Evolutionary conservation across 2,888 invertebrate genomes (phyloP), one percentile per base, ranked within the genome.

Genomic region (Sinotaia quadrata): DNA sequence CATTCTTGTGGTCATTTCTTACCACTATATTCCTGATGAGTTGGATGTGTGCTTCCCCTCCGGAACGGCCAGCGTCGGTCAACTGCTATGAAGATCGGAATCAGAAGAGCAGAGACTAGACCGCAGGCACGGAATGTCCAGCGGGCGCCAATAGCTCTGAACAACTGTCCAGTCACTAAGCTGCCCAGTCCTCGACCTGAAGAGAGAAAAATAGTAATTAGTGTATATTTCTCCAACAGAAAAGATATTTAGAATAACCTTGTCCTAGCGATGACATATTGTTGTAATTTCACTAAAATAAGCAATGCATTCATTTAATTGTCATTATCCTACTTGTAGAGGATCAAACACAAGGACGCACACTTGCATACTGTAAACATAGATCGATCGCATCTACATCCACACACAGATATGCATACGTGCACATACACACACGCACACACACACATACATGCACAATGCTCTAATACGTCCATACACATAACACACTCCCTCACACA

Each of bases 141-240:
- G 24, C 72, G 44, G 18, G 72, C 69, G 1, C 69, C 69, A 3
- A 69, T 29, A 29, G 52, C 34, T n/a, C 69, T 47, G 37, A 74
- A 56, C 31, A 74, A 15, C 44, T 66, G 59, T 7, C 74, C 74
- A 1, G 68, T 61, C 3, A 74, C 1, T 5, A 74, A n/a, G 2
- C 37, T 63, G 21, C 74, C 74, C 12, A 74, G 29, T 7, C 74
- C 74, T 5, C 74, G 63, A 49, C 74, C 74, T 72, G 36, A 7
- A 27, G 7, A 15, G n/a, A 24, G 24, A 47, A n/a, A 21, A 21
- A 10, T 27, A 27, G 10, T n/a, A 56, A 7, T 4, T 27, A 7
- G 27, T 18, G 27, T 8, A 21, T 54, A n/a, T 21, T 24, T n/a
- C 4, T 4, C 54, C 21, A 54, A 21, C n/a, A n/a, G n/a, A n/a